Conservation (phyloP, 2,797 vertebrate genomes). For the Melanotaenia trifasciata region DNA sequence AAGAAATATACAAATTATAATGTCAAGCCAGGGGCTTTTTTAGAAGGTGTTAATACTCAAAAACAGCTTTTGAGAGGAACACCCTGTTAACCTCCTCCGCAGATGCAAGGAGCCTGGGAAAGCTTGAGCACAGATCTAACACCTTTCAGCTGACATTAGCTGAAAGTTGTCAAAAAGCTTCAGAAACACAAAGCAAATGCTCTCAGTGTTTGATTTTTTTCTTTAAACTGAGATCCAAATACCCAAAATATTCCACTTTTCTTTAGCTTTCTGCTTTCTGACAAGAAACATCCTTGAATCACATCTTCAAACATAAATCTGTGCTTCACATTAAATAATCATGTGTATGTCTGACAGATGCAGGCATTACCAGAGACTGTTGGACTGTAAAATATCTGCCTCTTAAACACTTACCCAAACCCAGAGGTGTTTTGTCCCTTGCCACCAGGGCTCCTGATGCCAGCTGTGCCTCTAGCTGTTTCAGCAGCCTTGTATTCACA, state of each 20-base stretch:
- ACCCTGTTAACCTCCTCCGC: background rate
- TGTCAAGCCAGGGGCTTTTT: background rate
- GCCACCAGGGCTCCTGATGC: slow-evolving; percentile 35
- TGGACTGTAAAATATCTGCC: slow-evolving; percentile 24
- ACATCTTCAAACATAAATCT: background rate
- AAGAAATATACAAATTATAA: background rate
- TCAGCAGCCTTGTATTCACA: slow-evolving; percentile 22
- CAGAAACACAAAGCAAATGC: background rate
- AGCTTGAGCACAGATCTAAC: background rate
- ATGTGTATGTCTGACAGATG: slow-evolving; percentile 19
- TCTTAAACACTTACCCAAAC: slow-evolving; percentile 36
- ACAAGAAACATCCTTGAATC: background rate
- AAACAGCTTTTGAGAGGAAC: background rate
- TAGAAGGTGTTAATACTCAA: background rate
- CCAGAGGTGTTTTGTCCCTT: slow-evolving; percentile 40
- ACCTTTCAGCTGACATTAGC: background rate
- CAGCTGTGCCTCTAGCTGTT: slow-evolving; percentile 57
- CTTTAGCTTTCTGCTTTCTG: background rate
- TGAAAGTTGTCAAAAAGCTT: background rate
- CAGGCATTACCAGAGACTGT: slow-evolving; percentile 9
- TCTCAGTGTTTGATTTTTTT: background rate
- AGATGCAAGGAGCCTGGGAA: background rate
- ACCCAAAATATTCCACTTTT: background rate
- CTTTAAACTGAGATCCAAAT: background rate
- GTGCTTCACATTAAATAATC: background rate